These are phyloP conservation scores for Amazona finschi DNA, from an alignment of 2,797 vertebrate genomes.

Conservation along the genomic window DNA sequence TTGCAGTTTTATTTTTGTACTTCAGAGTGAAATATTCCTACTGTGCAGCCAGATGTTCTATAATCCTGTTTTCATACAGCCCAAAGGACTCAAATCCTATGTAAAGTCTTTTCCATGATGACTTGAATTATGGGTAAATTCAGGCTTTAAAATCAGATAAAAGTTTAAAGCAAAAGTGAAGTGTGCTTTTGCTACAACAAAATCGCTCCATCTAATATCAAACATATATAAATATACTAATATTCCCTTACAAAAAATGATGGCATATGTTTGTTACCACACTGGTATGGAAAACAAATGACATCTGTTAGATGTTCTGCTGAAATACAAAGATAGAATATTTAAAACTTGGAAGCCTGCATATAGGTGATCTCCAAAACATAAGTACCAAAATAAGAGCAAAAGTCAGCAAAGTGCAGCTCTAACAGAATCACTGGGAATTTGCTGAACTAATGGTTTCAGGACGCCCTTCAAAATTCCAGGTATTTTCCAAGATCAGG, in stretches of 20 bases:
- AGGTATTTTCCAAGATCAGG: not conserved
- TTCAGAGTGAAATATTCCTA: constrained; percentile 72
- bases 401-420: not conserved
- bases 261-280: not conserved
- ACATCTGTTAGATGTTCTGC: constrained; percentile 7
- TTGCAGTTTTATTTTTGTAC: constrained; percentile 72
- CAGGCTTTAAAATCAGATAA: not conserved
- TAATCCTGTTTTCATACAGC: constrained; percentile 72
- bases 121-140: constrained; percentile 41
- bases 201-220: not conserved
- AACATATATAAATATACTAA: not conserved
- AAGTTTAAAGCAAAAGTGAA: constrained; percentile 11
- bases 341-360: not conserved
- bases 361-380: not conserved
- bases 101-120: constrained; percentile 40
- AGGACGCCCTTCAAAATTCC: not conserved
- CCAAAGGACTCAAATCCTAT: constrained; percentile 52
- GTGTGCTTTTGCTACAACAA: not conserved
- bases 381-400: not conserved
- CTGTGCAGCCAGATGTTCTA: constrained; percentile 75
- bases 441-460: not conserved
- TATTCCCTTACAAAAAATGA: not conserved
- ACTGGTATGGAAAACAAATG: constrained; percentile 17
- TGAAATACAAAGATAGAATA: not conserved
- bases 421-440: not conserved